phyloP scores from a whole-genome alignment of 2,113 vertebrate species.

The Lathamus discolor region DNA sequence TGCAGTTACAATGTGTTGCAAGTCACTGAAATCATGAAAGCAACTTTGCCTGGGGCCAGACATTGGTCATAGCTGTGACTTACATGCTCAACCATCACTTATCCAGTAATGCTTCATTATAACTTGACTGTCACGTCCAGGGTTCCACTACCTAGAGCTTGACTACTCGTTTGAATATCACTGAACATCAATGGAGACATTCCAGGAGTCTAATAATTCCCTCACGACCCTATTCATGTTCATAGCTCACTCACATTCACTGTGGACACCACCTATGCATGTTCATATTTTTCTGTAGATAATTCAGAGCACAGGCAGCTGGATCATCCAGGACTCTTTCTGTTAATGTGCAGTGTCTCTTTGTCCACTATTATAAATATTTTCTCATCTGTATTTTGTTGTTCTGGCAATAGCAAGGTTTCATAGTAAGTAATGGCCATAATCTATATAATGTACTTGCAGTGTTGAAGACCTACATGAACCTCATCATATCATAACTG shows the following conservation, averaged over 20 bases:
- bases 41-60: neutral
- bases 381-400: neutral
- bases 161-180: neutral
- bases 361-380: neutral
- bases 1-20: neutral
- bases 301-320: neutral
- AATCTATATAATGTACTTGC: neutral
- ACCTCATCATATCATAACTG: neutral
- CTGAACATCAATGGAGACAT: neutral
- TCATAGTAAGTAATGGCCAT: rapidly evolving
- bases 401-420: neutral
- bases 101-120: neutral
- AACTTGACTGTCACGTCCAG: neutral
- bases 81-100: neutral
- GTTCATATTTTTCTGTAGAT: neutral
- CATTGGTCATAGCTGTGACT: neutral
- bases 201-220: neutral
- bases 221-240: neutral
- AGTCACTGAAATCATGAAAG: neutral
- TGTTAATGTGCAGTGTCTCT: neutral
- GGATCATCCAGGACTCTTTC: neutral
- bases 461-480: neutral
- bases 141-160: neutral
- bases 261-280: no score
- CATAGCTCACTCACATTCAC: neutral